Percentiles rank a stretch among this genome's conserved stretches.
phyloP scores from a whole-genome alignment of 2,113 vertebrate genomes.

The Etheostoma cragini region DNA sequence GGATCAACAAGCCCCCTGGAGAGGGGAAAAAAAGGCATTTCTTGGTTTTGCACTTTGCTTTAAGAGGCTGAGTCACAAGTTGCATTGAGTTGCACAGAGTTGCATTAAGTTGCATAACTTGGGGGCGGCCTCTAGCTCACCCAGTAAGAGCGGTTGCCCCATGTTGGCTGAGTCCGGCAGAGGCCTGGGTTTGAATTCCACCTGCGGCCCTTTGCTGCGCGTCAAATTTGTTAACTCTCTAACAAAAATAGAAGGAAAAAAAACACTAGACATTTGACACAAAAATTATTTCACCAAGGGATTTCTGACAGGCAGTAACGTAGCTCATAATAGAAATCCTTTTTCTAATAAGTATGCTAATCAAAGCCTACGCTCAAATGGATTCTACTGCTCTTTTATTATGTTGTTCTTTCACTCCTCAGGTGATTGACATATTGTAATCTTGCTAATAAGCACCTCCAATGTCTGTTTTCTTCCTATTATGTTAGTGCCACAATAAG shows the following conservation, averaged over 20 bases:
- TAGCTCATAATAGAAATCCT: conserved; percentile 53
- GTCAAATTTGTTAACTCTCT: background rate
- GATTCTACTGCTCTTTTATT: conserved; percentile 72
- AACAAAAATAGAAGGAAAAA: conserved; percentile 22
- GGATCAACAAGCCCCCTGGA: conserved; percentile 3
- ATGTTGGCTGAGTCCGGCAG: no score
- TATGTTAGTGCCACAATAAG: conserved; percentile 64
- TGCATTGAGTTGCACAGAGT: conserved; percentile 17
- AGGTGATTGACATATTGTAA: conserved; percentile 79
- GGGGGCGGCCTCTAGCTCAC: no score
- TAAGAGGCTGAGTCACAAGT: conserved; percentile 41
- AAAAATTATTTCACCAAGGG: conserved; percentile 26
- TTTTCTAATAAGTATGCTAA: conserved; percentile 75
- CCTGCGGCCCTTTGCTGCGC: no score
- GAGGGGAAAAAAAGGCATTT: background rate
- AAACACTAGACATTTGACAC: conserved; percentile 24
- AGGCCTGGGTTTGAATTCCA: no score
- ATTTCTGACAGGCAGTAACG: conserved; percentile 57
- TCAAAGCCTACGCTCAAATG: conserved; percentile 70
- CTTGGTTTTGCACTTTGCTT: background rate
- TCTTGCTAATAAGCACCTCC: conserved; percentile 78
- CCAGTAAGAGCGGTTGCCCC: no score
- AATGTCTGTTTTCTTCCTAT: conserved; percentile 57
- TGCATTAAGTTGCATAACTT: conserved; percentile 43
- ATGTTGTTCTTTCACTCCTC: conserved; percentile 59